Percentiles rank a stretch among this genome's conserved stretches.
phyloP scores from a whole-genome alignment of 2,797 vertebrate genomes.

The Artibeus jamaicensis region DNA sequence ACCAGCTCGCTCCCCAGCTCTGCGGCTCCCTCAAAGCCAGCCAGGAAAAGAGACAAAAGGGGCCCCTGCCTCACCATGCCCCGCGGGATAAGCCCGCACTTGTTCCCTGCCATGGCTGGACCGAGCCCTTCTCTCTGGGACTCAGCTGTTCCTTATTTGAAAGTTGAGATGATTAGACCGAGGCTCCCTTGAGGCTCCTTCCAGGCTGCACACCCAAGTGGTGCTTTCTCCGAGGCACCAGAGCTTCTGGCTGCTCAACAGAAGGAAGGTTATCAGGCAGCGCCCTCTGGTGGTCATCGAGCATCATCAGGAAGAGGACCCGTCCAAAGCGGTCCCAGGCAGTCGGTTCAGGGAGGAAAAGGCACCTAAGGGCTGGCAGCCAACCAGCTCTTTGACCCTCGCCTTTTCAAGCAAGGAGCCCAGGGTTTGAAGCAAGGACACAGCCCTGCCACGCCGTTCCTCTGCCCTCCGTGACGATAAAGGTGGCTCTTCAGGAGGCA shows the following conservation, averaged over 20 bases:
- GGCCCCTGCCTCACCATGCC: not conserved
- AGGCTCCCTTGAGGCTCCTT: not conserved
- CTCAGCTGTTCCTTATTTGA: not conserved
- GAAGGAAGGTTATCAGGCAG: not conserved
- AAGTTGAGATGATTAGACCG: not conserved
- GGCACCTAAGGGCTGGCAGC: not conserved
- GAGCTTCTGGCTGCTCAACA: not conserved
- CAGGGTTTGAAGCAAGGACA: not conserved
- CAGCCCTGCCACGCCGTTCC: not conserved
- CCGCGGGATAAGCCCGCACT: not conserved
- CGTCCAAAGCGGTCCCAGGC: not conserved
- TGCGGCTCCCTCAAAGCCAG: not conserved
- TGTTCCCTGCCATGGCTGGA: not conserved
- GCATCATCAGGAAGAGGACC: not conserved
- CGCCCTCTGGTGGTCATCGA: not conserved
- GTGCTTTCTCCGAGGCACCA: accelerated
- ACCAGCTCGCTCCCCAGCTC: not conserved
- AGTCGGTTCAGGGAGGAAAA: not conserved
- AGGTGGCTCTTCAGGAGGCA: not conserved
- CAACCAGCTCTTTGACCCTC: not conserved
- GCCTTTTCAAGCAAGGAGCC: not conserved
- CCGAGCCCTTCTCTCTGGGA: not conserved
- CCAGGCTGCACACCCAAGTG: not conserved
- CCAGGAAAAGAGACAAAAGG: not conserved
- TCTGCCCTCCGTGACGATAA: accelerated